Base-by-base conservation (phyloP, 2,113 vertebrate species). In the Sebastes fasciatus region DNA sequence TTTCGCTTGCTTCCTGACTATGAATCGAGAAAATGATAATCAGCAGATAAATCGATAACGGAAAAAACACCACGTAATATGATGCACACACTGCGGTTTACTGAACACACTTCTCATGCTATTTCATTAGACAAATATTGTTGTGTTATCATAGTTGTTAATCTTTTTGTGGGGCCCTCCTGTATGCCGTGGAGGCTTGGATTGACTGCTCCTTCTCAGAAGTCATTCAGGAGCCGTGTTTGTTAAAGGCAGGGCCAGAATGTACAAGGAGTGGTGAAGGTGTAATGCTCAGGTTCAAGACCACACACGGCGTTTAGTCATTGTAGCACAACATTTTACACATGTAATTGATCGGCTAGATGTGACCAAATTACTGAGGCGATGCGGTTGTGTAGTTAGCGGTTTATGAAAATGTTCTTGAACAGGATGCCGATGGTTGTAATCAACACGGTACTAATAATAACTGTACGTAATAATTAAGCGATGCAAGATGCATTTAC, bases 191-290 rank as follows among this genome's bases (percentile, higher is more conserved):
- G 70, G 21, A 78, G 70, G 64, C 77, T 43, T 78, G 40, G 51
- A 26, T 83, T n/a, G 75, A 77, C 34, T 73, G 61, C 79, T 86
- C 68, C 64, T 78, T 26, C 63, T 78, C 72, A 72, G 66, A 87
- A 80, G 81, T 87, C 62, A 71, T 89, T 82, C 85, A 89, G 49
- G 21, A 68, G 48, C 76, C 11, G 64, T 94, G 91, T 95, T 94
- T 95, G 90, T 86, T 52, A 42, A 95, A 93, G 94, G 94, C 71
- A 88, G 83, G 88, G 85, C 85, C 84, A 89, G 88, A 93, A 92
- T 86, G 90, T 72, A 51, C 61, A 88, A 91, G 93, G 91, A 88
- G 92, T 88, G 89, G 85, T 83, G 69, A 72, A 75, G 54, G 69
- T 87, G 64, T 83, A 69, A 17, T 40, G n/a, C 67, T 81, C 73